Evolutionary conservation across 2,888 invertebrate genomes (phyloP), one percentile per base, ranked within the genome.

Genomic region (Leptopilina syphax): DNA sequence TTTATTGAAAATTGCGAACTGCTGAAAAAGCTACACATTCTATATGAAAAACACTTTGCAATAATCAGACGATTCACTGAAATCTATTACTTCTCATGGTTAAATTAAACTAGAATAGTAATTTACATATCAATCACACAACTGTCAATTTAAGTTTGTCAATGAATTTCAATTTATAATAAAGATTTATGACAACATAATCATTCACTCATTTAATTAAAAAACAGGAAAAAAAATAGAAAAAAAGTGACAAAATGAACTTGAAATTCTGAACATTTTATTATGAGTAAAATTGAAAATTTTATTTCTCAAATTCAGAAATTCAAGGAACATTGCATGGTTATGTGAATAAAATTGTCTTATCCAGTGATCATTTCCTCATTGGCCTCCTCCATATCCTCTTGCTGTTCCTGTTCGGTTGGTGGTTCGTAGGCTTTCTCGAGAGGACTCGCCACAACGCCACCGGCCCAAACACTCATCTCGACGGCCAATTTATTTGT

Each of bases 391-490:
- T 94, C 94, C 84, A 95, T 95, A 12, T 95, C 95, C 66, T 96
- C 96, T 50, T 96, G 95, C 77, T 96, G 95, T 86, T 96, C 96
- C 54, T 93, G 93, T 34, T 94, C 94, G 44, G 94, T 94, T 0
- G 95, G 95, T 88, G 96, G 96, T 86, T 97, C 97, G 92, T 98
- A 99, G 0, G 98, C 98, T 83, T 97, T 96, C 82, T 98, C 98
- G n/a, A 98, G 93, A 0, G 99, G 98, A 0, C 98, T 97, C 0
- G 99, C 98, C 0, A 98, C 98, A 1, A 99, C 98, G 1, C 92
- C 92, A 0, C 98, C 98, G 89, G 98, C 96, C 98, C 98, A 98
- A 24, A 98, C 97, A 0, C 98, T 97, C 95, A 98, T 98, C 92
- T 98, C 98, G 0, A 96, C 94, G 9, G 96, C 95, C 78, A 97